Base-by-base conservation (phyloP, 2,113 vertebrate genomes). In the Jaculus jaculus region DNA sequence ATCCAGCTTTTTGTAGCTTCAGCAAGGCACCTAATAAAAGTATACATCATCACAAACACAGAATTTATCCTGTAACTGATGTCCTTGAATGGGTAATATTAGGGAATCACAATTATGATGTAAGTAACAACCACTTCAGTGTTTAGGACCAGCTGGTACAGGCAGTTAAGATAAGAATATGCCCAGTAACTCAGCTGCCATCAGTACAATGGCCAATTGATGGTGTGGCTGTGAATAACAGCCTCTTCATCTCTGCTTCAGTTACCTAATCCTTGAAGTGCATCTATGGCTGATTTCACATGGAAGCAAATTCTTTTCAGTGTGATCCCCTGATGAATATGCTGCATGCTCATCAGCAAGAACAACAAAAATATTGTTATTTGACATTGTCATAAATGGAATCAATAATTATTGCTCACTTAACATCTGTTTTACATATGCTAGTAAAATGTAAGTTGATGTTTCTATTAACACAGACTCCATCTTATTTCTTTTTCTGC, bases 131-230 rank as follows among this genome's bases (percentile, higher is more conserved):
- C 58, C 54, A 39, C 17, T 34, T 90, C 83, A 89, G 80, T 79
- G 63, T 95, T 74, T 37, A 0, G 4, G 91, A 81, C 32, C 73
- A 75, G 60, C 86, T 91, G 77, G 32, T n/a, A 34, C 0, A 1
- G 26, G 37, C 73, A 96, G 91, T 75, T 84, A 96, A 30, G 73
- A 75, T 30, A 47, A 16, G 61, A 90, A 89, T 47, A 37, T 2
- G 11, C 78, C 94, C 81, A 96, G 93, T 68, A 88, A 92, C 83
- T 95, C 94, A 92, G 93, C 94, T 42, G 82, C 88, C 74, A 68
- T 71, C 37, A 0, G 81, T 5, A 47, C 84, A 97, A 95, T 39
- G 92, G 89, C 82, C 68, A 42, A 69, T 84, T 90, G 73, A 93
- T 84, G 24, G 58, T 16, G 39, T 34, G 89, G 32, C 5, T 73